These are phyloP conservation scores for Galbula dea DNA, from an alignment of 2,113 vertebrate genomes.

Conservation along the genomic window DNA sequence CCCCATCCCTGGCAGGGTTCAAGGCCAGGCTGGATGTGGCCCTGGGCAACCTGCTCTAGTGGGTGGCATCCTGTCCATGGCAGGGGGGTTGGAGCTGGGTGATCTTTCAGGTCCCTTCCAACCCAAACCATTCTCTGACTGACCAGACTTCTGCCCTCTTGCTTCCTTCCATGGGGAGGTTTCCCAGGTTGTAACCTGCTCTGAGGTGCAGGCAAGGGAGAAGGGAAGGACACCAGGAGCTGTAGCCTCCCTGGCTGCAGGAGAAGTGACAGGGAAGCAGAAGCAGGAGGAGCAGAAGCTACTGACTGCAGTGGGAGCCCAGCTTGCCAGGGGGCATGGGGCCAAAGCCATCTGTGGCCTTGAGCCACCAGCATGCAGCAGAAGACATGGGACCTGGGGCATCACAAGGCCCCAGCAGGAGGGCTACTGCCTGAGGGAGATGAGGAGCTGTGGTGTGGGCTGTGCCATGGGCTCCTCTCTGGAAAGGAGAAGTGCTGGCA, in stretches of 20 bases:
- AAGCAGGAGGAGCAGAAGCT: background rate
- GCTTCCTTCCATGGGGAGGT: background rate
- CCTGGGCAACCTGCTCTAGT: no score
- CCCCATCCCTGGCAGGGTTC: no score
- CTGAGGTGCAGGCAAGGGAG: background rate
- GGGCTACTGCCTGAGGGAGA: background rate
- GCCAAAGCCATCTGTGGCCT: background rate
- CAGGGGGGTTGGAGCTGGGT: no score
- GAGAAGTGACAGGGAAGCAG: background rate
- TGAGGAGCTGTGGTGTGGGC: background rate
- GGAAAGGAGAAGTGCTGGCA: background rate
- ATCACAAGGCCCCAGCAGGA: rapidly evolving
- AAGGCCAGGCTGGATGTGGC: no score
- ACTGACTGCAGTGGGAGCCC: background rate
- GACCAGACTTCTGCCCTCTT: rapidly evolving
- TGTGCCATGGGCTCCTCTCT: background rate
- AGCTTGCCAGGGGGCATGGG: background rate
- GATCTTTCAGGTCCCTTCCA: no score
- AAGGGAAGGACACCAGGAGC: background rate
- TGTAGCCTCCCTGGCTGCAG: background rate
- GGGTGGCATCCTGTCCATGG: no score
- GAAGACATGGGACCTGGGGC: background rate
- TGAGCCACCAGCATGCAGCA: rapidly evolving
- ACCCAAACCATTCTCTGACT: no score
- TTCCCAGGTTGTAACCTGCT: background rate